Percentiles rank a stretch among this genome's conserved stretches.
These are phyloP conservation scores for Poeciliopsis turrubarensis DNA, from an alignment of 2,113 vertebrate species.

Conservation along the genomic window DNA sequence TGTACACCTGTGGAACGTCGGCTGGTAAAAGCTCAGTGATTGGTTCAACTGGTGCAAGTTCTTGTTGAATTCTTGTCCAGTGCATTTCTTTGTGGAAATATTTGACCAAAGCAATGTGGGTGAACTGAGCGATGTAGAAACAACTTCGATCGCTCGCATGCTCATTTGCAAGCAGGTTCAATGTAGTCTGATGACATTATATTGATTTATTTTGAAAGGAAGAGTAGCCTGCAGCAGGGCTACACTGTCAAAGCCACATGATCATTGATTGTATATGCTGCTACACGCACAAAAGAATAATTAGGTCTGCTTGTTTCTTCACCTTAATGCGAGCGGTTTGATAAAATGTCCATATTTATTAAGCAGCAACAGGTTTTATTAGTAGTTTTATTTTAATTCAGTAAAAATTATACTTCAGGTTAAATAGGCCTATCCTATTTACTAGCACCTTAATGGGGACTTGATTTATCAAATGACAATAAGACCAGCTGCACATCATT, in stretches of 20 bases:
- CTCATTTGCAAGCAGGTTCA: conserved; percentile 3
- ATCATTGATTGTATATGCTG: conserved; percentile 27
- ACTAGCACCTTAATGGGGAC: not conserved
- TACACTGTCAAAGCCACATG: not conserved
- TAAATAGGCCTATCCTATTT: not conserved
- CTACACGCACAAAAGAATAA: not conserved
- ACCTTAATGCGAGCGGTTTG: not conserved
- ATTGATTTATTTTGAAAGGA: conserved; percentile 53
- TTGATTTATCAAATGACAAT: not conserved
- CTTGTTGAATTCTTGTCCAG: not conserved
- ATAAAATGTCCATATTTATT: not conserved
- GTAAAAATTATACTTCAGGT: not conserved
- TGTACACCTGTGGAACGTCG: not conserved
- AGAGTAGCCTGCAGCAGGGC: conserved; percentile 26
- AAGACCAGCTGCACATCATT: not conserved
- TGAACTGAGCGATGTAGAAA: conserved; percentile 35
- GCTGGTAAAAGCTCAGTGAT: not conserved
- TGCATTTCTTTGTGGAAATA: not conserved
- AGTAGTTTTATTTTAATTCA: not conserved
- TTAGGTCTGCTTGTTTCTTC: not conserved
- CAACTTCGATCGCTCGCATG: conserved; percentile 25
- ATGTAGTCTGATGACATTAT: conserved; percentile 36
- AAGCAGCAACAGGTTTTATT: not conserved
- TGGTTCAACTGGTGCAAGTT: not conserved
- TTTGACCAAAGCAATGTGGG: not conserved